phyloP scores from a whole-genome alignment of 2,888 invertebrate genomes.

The Synergus umbraculus region DNA sequence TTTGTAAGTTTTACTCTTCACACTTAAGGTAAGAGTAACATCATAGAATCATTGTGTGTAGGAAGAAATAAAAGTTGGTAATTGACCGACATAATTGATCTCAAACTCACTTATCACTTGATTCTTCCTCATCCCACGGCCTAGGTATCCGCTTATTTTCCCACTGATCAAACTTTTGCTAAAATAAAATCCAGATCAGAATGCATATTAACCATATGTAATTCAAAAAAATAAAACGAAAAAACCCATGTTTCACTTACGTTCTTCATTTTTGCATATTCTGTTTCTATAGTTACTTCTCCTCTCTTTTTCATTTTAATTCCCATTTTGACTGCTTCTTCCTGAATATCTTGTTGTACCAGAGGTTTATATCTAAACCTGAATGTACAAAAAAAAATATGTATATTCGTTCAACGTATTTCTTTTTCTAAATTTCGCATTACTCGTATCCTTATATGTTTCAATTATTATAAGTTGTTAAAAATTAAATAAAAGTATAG shows the following conservation, averaged over 20 bases:
- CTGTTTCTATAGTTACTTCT: constrained; percentile 86
- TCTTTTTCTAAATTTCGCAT: too few species aligned
- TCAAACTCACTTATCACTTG: background rate
- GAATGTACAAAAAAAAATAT: background rate
- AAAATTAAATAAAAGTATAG: background rate
- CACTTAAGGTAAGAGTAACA: background rate
- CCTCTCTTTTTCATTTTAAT: constrained; percentile 82
- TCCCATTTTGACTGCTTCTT: constrained; percentile 84
- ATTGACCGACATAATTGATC: background rate
- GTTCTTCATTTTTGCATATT: constrained; percentile 85
- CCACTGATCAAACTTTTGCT: constrained; percentile 89
- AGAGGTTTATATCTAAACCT: constrained; percentile 18
- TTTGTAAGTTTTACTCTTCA: background rate
- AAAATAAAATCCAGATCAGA: constrained; percentile 44
- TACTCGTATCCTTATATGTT: background rate
- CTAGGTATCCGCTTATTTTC: constrained; percentile 90
- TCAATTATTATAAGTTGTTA: constrained; percentile 67
- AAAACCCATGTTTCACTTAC: constrained; percentile 55
- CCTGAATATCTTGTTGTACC: constrained; percentile 63
- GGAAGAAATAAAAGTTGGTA: background rate
- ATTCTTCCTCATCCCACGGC: constrained; percentile 86
- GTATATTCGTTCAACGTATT: background rate
- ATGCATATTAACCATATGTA: background rate
- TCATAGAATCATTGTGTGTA: background rate
- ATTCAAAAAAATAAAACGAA: background rate